Evolutionary conservation across 2,113 vertebrate species (phyloP), one percentile per base, ranked within the genome.

Genomic region (Archocentrus centrarchus): DNA sequence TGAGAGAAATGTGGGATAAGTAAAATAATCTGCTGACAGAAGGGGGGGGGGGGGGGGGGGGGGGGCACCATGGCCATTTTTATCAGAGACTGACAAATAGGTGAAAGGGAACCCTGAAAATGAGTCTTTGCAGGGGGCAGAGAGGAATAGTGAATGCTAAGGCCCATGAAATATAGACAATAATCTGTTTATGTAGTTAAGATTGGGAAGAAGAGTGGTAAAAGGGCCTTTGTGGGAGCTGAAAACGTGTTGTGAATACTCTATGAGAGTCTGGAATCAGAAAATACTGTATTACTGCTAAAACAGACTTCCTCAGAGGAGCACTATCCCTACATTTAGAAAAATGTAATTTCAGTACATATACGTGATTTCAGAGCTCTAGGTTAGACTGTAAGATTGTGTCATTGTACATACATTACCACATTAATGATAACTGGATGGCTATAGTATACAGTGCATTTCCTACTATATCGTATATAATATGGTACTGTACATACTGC

Each of bases 111-210:
- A 80, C 57, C 60, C 82, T 59, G 77, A 84, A 88, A 92, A 93
- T 89, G 59, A 86, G 81, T 83, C 87, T 90, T 91, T 77, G 41
- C 39, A 78, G 83, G 82, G 79, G 84, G 68, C 62, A 85, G 47
- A 64, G 79, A 83, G 53, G 39, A 78, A 88, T 39, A 63, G 79
- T 47, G 80, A 85, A 83, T 76, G 86, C 77, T 75, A 79, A 75
- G 73, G 76, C 35, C 64, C 37, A 86, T 93, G 87, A 92, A 93
- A 92, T 92, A 91, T 83, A 76, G 73, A 93, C 86, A 86, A 73
- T 32, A 64, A 88, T 89, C 79, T 78, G 78, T 90, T 92, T 84
- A 80, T 86, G 75, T 62, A 81, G 84, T 89, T 88, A 58, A 86
- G 39, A 75, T 70, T 55, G 64, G 58, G 76, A 59, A 68, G n/a